Evolutionary conservation across 2,113 vertebrate genomes (phyloP).

Genomic region (Chelonoidis abingdonii): DNA sequence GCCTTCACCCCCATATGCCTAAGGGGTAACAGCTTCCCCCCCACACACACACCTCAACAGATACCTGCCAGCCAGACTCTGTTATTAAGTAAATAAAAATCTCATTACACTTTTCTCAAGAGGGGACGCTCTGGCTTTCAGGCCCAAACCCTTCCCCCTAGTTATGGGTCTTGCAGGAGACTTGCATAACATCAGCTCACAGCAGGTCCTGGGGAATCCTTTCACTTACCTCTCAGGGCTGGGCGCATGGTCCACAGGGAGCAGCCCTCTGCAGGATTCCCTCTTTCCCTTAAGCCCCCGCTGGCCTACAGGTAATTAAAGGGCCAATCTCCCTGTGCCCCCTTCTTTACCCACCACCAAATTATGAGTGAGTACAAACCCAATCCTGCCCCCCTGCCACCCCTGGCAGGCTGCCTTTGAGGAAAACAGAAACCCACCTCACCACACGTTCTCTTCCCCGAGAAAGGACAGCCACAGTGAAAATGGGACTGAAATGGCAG

Average conservation of each 20-base stretch:
- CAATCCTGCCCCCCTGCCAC: too few relatives aligned
- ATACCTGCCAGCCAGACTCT: too few relatives aligned
- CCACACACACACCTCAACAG: too few relatives aligned
- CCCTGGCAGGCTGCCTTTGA: not conserved
- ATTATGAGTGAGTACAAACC: too few relatives aligned
- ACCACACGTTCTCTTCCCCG: rapidly evolving
- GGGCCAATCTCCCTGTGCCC: too few relatives aligned
- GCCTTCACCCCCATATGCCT: too few relatives aligned
- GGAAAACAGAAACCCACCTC: not conserved
- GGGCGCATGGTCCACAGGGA: not conserved
- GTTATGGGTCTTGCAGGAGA: not conserved
- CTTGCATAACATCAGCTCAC: not conserved
- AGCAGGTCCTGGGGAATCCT: not conserved
- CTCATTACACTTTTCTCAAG: too few relatives aligned
- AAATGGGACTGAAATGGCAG: rapidly evolving
- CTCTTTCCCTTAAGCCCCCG: not conserved
- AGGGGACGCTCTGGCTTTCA: too few relatives aligned
- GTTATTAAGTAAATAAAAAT: too few relatives aligned
- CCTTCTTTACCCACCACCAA: not conserved
- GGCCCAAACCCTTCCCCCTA: too few relatives aligned
- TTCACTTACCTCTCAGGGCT: not conserved
- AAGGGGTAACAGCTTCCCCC: too few relatives aligned
- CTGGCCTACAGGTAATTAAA: not conserved
- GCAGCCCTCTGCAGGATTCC: not conserved
- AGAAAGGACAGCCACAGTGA: rapidly evolving